Base-by-base conservation (phyloP, 2,888 invertebrate species). In the Hemithea aestivaria region DNA sequence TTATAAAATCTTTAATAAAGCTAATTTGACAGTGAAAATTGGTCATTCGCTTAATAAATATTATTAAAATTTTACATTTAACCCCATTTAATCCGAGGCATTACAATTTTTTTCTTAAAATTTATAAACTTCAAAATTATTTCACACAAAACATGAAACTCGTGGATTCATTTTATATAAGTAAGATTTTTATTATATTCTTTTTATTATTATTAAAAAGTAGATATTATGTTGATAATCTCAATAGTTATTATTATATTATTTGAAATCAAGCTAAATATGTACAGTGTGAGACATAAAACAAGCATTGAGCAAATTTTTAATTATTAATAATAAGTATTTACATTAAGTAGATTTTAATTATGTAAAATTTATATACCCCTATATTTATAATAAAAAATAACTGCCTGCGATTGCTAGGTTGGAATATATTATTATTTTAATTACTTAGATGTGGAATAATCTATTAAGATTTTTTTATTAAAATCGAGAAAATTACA, bases 11-110 rank as follows among this genome's bases (percentile, higher is more conserved):
- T 41, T 54, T 57, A 62, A 57, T 59, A 58, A 64, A 58, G 61
- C 65, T 70, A 72, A 70, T 67, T 66, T 68, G 64, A 71, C 66
- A 52, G 56, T 65, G 53, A 68, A 68, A 70, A 73, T 73, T 73
- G 73, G 73, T 73, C 72, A 59, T 64, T 66, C 48, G 53, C 64
- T 70, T 70, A 66, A 47, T 35, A 34, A 29, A 38, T 30, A 35
- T 55, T 62, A 51, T 56, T 33, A 41, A 41, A 45, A 41, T 37
- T 45, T 41, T 37, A 16, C 45, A 48, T n/a, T n/a, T n/a, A 42
- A 53, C 31, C 28, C 26, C 33, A 16, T 25, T 31, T 31, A 8
- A 39, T 7, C 22, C 21, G 12, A 27, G 26, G 30, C 25, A 26
- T 25, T 35, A 23, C 24, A 23, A 16, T 9, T 4, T 2, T 10